phyloP scores from a whole-genome alignment of 2,888 invertebrate genomes.

The Drosophila stalkeri region DNA sequence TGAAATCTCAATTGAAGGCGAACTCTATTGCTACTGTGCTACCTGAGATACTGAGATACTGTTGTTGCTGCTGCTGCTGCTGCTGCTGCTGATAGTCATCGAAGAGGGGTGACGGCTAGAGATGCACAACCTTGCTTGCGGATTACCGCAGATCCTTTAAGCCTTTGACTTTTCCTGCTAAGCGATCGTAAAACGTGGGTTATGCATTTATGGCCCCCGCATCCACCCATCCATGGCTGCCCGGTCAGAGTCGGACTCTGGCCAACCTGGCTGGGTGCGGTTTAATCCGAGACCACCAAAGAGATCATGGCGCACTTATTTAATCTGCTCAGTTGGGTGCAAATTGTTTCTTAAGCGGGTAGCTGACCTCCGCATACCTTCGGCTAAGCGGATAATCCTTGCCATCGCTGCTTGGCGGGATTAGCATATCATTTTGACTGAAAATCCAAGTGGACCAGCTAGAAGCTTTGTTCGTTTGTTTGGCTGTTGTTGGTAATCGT shows the following conservation, averaged over 20 bases:
- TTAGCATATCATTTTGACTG: constrained; percentile 51
- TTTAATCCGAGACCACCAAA: constrained; percentile 78
- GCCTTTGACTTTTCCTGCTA: constrained; percentile 84
- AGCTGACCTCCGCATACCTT: constrained; percentile 1
- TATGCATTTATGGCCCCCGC: constrained; percentile 72
- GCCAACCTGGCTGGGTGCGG: constrained; percentile 64
- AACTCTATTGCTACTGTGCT: constrained; percentile 2
- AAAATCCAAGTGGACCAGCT: constrained; percentile 34
- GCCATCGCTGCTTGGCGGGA: constrained; percentile 25
- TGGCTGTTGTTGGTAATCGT: constrained; percentile 57
- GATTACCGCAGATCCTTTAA: constrained; percentile 72
- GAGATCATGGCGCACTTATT: constrained; percentile 46
- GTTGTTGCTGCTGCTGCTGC: not conserved
- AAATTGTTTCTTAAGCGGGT: constrained; percentile 47
- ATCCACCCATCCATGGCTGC: constrained; percentile 24
- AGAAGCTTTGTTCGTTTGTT: constrained; percentile 62
- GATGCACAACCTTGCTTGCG: constrained; percentile 52
- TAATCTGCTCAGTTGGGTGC: constrained; percentile 56
- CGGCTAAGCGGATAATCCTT: constrained; percentile 46
- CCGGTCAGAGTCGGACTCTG: constrained; percentile 7
- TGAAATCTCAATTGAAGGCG: constrained; percentile 58
- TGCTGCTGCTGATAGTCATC: constrained; percentile 8
- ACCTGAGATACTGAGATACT: constrained; percentile 22
- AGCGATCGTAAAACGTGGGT: constrained; percentile 80
- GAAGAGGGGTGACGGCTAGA: constrained; percentile 47